A percentile compares a stretch with the other conserved stretches of the same genome.
Evolutionary conservation across 2,888 invertebrate genomes (phyloP).

Genomic region (Helicoverpa assulta): DNA sequence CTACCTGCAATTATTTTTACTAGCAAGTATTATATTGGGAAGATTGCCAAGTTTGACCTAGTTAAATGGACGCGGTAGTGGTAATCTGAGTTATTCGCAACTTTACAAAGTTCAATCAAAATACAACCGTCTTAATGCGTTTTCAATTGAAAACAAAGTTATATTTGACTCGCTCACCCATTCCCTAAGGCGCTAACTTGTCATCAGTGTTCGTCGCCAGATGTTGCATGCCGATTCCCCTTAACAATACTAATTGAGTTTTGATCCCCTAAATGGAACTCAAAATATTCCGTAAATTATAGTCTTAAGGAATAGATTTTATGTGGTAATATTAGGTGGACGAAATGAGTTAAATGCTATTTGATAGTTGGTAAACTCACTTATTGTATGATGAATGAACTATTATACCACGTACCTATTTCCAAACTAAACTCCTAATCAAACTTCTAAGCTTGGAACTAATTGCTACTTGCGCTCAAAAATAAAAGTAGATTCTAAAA

Average conservation of each 20-base stretch:
- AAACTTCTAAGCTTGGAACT: no score
- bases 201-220: constrained; percentile 71
- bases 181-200: constrained; percentile 65
- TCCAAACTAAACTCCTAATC: no score
- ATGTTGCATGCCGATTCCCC: constrained; percentile 70
- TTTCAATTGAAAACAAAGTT: constrained; percentile 61
- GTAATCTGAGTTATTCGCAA: constrained; percentile 11
- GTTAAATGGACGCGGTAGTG: no score
- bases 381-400: no score
- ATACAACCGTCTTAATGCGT: constrained; percentile 45
- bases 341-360: constrained; percentile 24
- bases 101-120: constrained; percentile 24
- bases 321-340: constrained; percentile 33
- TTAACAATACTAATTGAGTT: constrained; percentile 75
- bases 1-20: no score
- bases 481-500: constrained; percentile 23
- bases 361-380: no score
- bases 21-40: no score
- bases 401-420: no score
- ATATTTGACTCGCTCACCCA: constrained; percentile 57
- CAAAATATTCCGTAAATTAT: constrained; percentile 60
- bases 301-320: constrained; percentile 51
- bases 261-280: constrained; percentile 71
- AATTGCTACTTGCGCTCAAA: constrained; percentile 3
- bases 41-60: no score